A percentile compares a stretch with the other conserved stretches of the same genome.
Evolutionary conservation across 2,888 invertebrate genomes (phyloP).

Genomic region (Campoletis raptor): DNA sequence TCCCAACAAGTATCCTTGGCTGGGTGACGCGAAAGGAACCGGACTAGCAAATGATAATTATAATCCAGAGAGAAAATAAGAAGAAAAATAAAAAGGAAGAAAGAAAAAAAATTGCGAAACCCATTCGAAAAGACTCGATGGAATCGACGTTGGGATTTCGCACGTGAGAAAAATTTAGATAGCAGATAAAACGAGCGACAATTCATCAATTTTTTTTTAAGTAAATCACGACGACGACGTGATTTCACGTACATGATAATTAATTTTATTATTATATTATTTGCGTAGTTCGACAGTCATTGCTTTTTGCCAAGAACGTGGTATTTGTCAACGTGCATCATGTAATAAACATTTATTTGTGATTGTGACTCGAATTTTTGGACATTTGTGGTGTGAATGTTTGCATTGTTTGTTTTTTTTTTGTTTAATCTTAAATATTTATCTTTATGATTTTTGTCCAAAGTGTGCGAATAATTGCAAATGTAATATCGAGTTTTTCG

Average conservation of each 20-base stretch:
- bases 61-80: constrained; percentile 87
- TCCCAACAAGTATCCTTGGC: constrained; percentile 94
- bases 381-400: constrained; percentile 62
- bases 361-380: constrained; percentile 53
- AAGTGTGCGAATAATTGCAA: constrained; percentile 56
- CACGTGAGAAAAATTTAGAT: constrained; percentile 21
- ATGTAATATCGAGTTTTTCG: constrained; percentile 19
- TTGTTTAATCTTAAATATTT: constrained; percentile 36
- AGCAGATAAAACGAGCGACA: constrained; percentile 26
- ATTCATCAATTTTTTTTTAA: constrained; percentile 46
- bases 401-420: constrained; percentile 42
- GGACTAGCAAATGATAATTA: constrained; percentile 93
- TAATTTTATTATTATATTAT: constrained; percentile 42
- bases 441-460: constrained; percentile 50
- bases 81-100: neutral
- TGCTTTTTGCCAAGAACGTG: constrained; percentile 30
- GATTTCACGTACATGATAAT: constrained; percentile 25
- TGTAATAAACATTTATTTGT: constrained; percentile 41
- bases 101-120: neutral
- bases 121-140: neutral
- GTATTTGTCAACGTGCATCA: constrained; percentile 32
- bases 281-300: constrained; percentile 46
- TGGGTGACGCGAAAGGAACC: constrained; percentile 94
- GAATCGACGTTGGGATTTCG: constrained; percentile 2
- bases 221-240: constrained; percentile 13